These are phyloP conservation scores for Dipodomys ordii DNA, from an alignment of 2,113 vertebrate genomes.

Conservation along the genomic window DNA sequence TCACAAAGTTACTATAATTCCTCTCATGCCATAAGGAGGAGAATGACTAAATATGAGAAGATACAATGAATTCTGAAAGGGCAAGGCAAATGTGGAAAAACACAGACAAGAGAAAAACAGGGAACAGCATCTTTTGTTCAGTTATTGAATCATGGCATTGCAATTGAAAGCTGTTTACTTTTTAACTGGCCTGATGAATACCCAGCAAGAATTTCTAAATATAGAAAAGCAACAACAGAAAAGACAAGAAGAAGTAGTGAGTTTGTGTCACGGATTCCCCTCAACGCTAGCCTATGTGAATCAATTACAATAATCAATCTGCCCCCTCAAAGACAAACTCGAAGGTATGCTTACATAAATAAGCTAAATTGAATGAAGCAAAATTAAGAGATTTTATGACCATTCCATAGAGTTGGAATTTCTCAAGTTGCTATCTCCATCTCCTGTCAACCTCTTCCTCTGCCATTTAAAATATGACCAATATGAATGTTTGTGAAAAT, in stretches of 20 bases:
- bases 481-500: background rate
- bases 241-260: background rate
- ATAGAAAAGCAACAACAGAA: background rate
- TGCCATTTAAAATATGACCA: constrained; percentile 23
- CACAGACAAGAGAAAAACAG: background rate
- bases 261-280: background rate
- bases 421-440: background rate
- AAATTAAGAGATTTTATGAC: background rate
- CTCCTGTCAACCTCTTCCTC: background rate
- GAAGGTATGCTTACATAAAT: background rate
- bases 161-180: background rate
- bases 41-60: background rate
- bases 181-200: background rate
- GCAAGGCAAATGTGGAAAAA: background rate
- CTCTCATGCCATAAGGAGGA: background rate
- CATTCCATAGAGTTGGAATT: background rate
- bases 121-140: background rate
- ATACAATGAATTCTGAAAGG: background rate
- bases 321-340: background rate
- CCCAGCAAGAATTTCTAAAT: background rate
- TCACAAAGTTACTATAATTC: background rate
- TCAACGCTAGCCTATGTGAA: background rate
- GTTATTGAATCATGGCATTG: background rate
- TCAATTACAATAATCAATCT: background rate
- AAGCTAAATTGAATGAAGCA: background rate